phyloP scores from a whole-genome alignment of 2,888 invertebrate genomes.

The Eudemis profundana region DNA sequence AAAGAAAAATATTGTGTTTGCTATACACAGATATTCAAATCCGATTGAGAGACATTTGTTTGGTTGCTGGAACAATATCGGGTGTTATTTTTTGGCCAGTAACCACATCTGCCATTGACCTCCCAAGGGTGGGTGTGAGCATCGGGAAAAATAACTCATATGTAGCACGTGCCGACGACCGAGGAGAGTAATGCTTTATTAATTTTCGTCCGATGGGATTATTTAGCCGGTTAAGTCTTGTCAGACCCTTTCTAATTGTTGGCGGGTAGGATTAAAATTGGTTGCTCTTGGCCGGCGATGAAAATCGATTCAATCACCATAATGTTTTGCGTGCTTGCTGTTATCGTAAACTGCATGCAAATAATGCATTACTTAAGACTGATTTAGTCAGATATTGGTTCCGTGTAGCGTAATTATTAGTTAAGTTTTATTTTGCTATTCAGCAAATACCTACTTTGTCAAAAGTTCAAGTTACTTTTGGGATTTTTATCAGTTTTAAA shows the following conservation, averaged over 20 bases:
- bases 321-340: slow-evolving; percentile 22
- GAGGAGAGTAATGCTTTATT: slow-evolving; percentile 57
- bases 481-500: too few species aligned
- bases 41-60: slow-evolving; percentile 23
- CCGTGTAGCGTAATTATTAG: neutral
- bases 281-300: slow-evolving; percentile 6
- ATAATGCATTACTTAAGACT: slow-evolving; percentile 27
- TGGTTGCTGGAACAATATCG: slow-evolving; percentile 10
- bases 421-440: too few species aligned
- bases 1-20: slow-evolving; percentile 1
- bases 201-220: slow-evolving; percentile 45
- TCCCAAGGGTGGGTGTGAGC: slow-evolving; percentile 54
- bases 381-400: neutral
- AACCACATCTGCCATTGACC: slow-evolving; percentile 15
- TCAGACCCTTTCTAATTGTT: slow-evolving; percentile 35
- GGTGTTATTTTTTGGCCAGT: slow-evolving; percentile 13
- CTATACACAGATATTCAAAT: slow-evolving; percentile 24
- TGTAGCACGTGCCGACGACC: slow-evolving; percentile 65
- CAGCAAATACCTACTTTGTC: too few species aligned
- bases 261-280: slow-evolving; percentile 22
- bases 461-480: too few species aligned
- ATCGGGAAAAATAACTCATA: slow-evolving; percentile 66
- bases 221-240: slow-evolving; percentile 37
- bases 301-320: slow-evolving; percentile 28
- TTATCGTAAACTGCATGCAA: slow-evolving; percentile 34